A percentile compares a stretch with the other conserved stretches of the same genome.
Evolutionary conservation across 2,797 vertebrate species (phyloP).

Genomic region (Galago senegalensis): DNA sequence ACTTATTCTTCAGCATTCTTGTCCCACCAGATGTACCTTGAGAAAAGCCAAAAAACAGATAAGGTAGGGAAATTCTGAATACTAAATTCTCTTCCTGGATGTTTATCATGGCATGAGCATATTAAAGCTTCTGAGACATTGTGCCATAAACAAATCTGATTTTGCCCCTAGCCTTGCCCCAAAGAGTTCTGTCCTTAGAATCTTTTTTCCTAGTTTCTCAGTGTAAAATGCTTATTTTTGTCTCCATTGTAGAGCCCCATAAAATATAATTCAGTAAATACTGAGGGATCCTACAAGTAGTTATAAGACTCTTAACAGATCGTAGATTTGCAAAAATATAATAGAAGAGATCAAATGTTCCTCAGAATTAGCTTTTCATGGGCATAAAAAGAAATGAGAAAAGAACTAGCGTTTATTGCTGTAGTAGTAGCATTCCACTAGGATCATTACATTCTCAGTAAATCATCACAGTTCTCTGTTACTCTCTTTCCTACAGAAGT

Average conservation of each 20-base stretch:
- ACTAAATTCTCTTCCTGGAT: not conserved
- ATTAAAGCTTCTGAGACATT: not conserved
- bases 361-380: not conserved
- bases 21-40: not conserved
- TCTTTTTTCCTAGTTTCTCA: not conserved
- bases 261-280: conserved; percentile 26
- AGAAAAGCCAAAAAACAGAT: not conserved
- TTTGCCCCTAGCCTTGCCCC: not conserved
- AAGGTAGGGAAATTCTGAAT: not conserved
- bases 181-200: not conserved
- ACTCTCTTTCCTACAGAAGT: not conserved
- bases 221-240: not conserved
- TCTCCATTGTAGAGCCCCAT: not conserved
- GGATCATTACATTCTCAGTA: not conserved
- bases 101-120: not conserved
- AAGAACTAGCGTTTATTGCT: not conserved
- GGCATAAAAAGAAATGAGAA: not conserved
- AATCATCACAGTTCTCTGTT: not conserved
- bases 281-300: not conserved
- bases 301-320: not conserved
- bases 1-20: not conserved
- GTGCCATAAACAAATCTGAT: not conserved
- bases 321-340: not conserved
- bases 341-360: not conserved
- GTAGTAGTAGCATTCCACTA: not conserved